A percentile compares a stretch with the other conserved stretches of the same genome.
These are phyloP conservation scores for Zaprionus davidi DNA, from an alignment of 1,140 invertebrate genomes.

Conservation along the genomic window DNA sequence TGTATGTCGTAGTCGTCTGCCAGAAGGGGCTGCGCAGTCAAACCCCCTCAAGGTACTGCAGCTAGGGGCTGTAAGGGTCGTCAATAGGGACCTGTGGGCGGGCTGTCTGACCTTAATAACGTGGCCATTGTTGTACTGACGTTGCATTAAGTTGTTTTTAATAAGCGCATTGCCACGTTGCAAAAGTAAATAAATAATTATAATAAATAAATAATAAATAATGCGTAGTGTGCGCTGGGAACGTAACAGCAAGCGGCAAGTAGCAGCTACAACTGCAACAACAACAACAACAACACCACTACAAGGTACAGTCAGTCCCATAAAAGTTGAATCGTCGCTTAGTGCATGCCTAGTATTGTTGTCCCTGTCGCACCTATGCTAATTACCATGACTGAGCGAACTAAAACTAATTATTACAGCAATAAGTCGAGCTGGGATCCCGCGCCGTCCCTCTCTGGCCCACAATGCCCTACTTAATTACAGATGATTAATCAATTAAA, in stretches of 20 bases:
- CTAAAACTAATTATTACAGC: slow-evolving; percentile 24
- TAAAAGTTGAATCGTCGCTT: neutral
- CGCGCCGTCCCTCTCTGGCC: neutral
- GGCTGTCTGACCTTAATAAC: neutral
- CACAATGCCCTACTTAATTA: slow-evolving; percentile 39
- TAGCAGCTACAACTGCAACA: neutral
- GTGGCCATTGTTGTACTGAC: slow-evolving; percentile 56
- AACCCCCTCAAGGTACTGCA: neutral
- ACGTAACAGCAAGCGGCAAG: slow-evolving; percentile 16
- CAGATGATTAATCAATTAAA: slow-evolving; percentile 55
- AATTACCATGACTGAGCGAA: slow-evolving; percentile 22
- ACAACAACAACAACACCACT: slow-evolving; percentile 15
- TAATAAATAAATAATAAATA: slow-evolving; percentile 79
- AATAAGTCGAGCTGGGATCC: no score
- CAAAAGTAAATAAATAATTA: slow-evolving; percentile 77
- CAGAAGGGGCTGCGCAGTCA: neutral
- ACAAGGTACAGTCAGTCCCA: slow-evolving; percentile 32
- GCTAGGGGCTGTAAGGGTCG: neutral
- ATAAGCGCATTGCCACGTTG: slow-evolving; percentile 56
- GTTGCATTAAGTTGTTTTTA: slow-evolving; percentile 71
- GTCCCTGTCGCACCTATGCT: slow-evolving; percentile 34
- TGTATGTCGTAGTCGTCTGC: neutral
- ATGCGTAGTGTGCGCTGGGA: slow-evolving; percentile 28
- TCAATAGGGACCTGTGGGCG: neutral
- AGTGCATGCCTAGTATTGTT: neutral